phyloP scores from a whole-genome alignment of 1,140 invertebrate species.

The Scaptomyza graminum region DNA sequence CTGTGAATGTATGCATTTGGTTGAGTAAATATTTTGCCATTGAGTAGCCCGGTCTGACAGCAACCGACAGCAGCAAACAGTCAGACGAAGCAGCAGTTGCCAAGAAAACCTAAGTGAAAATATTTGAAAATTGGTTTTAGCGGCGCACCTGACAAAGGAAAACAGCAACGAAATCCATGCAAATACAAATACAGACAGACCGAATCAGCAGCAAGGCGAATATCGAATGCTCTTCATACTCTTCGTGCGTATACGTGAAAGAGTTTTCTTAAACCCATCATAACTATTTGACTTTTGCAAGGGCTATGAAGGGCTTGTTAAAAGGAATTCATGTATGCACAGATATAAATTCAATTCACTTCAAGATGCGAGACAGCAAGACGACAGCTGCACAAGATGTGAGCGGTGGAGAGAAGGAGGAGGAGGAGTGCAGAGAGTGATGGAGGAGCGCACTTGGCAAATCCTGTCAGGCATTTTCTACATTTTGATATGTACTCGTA shows the following conservation, averaged over 20 bases:
- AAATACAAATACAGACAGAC: conserved; percentile 21
- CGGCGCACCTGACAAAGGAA: conserved; percentile 78
- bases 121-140: conserved; percentile 83
- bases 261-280: neutral
- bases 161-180: conserved; percentile 58
- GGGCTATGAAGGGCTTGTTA: conserved; percentile 4
- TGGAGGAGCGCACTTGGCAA: conserved; percentile 33
- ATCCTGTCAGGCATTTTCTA: conserved; percentile 75
- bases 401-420: neutral
- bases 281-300: conserved; percentile 40
- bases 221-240: conserved; percentile 32
- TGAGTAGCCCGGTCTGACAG: conserved; percentile 52
- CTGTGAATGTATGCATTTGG: conserved; percentile 53
- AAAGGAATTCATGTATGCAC: conserved; percentile 50
- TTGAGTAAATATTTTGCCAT: conserved; percentile 75
- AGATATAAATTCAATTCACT: conserved; percentile 71
- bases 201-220: conserved; percentile 20
- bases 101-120: conserved; percentile 73
- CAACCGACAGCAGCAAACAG: conserved; percentile 37
- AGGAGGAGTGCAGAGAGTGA: neutral
- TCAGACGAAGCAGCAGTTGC: conserved; percentile 13
- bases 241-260: too few species aligned
- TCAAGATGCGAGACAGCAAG: conserved; percentile 68
- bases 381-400: conserved; percentile 38
- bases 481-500: conserved; percentile 70